Percentiles rank a stretch among this genome's conserved stretches.
phyloP scores from a whole-genome alignment of 2,113 vertebrate species.

The Mastomys coucha region DNA sequence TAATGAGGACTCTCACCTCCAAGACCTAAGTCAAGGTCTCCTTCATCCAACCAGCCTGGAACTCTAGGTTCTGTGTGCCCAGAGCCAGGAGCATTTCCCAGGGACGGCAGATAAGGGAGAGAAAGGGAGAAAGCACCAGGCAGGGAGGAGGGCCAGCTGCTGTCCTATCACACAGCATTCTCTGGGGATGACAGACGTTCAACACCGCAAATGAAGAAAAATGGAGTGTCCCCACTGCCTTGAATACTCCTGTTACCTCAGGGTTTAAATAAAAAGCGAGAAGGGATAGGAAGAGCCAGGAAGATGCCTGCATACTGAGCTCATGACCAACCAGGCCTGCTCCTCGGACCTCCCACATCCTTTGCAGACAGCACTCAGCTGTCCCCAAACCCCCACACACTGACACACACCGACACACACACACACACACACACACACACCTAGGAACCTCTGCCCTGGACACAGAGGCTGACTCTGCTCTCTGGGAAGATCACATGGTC shows the following conservation, averaged over 20 bases:
- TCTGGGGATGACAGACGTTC: conserved; percentile 49
- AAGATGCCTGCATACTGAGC: background rate
- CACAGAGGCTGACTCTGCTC: background rate
- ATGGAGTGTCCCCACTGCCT: background rate
- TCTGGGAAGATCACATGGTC: too few species aligned
- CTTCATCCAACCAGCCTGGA: background rate
- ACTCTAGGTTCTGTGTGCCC: background rate
- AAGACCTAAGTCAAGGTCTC: background rate
- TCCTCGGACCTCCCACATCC: too few species aligned
- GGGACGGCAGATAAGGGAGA: background rate
- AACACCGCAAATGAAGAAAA: conserved; percentile 55
- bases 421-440: too few species aligned
- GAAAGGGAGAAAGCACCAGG: background rate
- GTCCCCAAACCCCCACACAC: background rate
- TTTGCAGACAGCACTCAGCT: background rate
- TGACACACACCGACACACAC: too few species aligned
- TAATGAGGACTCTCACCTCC: background rate
- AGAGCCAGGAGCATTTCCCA: background rate
- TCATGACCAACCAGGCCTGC: background rate
- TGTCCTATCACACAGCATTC: conserved; percentile 43
- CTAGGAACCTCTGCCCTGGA: background rate
- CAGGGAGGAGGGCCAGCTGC: background rate
- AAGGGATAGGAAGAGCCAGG: background rate
- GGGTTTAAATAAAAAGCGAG: background rate
- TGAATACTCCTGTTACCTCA: background rate